Percentiles rank a stretch among this genome's conserved stretches.
phyloP scores from a whole-genome alignment of 2,797 vertebrate genomes.

The Pristis pectinata region DNA sequence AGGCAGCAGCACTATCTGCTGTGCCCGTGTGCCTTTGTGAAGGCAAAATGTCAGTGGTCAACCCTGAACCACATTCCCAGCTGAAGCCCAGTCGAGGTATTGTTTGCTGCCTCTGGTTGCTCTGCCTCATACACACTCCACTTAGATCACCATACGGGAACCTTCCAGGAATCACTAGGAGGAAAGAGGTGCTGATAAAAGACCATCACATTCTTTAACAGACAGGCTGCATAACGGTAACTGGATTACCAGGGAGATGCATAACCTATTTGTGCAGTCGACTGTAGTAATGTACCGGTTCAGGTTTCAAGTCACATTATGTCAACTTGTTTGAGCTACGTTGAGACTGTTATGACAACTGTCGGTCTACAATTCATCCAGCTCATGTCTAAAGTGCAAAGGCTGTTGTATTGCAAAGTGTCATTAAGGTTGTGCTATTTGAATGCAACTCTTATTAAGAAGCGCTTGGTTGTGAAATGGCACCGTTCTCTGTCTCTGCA shows the following conservation, averaged over 20 bases:
- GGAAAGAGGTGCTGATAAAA: no score
- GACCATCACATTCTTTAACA: background rate
- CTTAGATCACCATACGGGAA: background rate
- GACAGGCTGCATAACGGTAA: background rate
- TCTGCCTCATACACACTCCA: background rate
- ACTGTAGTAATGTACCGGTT: background rate
- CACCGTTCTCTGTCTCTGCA: no score
- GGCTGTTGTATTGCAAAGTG: no score
- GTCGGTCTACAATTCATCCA: no score
- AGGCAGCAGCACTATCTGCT: no score
- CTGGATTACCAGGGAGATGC: background rate
- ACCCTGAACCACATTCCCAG: no score
- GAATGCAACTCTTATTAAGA: no score
- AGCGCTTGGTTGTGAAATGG: no score
- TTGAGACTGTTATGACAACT: background rate
- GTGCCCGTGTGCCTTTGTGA: no score
- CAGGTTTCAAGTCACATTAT: background rate
- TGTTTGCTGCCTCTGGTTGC: background rate
- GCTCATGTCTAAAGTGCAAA: no score
- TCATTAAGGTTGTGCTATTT: no score
- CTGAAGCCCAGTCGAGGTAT: background rate
- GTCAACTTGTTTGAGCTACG: background rate
- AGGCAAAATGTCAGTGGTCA: no score
- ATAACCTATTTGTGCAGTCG: background rate
- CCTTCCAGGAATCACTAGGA: background rate